Base-by-base conservation (phyloP, 2,113 vertebrate genomes). In the Triplophysa rosa region DNA sequence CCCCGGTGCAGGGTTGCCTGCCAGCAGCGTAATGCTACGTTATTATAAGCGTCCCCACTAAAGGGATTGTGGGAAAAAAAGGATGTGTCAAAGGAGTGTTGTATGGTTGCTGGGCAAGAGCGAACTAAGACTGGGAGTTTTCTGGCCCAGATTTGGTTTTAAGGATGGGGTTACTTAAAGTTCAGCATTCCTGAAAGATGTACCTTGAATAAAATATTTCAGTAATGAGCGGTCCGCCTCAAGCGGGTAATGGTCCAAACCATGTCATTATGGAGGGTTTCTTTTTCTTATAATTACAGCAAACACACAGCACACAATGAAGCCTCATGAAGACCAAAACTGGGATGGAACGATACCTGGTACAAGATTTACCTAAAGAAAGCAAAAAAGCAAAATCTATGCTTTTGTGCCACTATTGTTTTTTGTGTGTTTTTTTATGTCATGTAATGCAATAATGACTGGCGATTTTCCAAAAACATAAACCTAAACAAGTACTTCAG, bases 381-480 rank as follows among this genome's bases (percentile, higher is more conserved):
- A 17, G 23, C 10, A 45, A 42, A 26, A 12, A 13, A 26, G 47
- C 33, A 12, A 59, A 58, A 19, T 26, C 4, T 17, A 5, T 17
- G 16, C 8, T 21, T 21, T 19, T 9, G 0, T 6, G 8, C 13
- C 11, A 61, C 37, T 19, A 33, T 62, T 62, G 42, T 47, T 2
- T 74, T 74, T 42, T n/a, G n/a, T n/a, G n/a, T n/a, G n/a, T n/a
- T 19, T 56, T 61, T 45, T 61, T 24, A 8, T 73, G 61, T 45
- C 42, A 45, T 61, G 37, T 16, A 62, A 62, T 19, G 71, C 23
- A 74, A 47, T 47, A 19, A 21, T 7, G 16, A 40, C 12, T 26
- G 17, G 71, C n/a, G 59, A 42, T 74, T 74, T 73, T 73, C 24
- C 70, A 42, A 33, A 37, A 62, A 62, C 40, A 73, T 74, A 45